phyloP scores from a whole-genome alignment of 2,888 invertebrate species.

The Ophion obscuratus region DNA sequence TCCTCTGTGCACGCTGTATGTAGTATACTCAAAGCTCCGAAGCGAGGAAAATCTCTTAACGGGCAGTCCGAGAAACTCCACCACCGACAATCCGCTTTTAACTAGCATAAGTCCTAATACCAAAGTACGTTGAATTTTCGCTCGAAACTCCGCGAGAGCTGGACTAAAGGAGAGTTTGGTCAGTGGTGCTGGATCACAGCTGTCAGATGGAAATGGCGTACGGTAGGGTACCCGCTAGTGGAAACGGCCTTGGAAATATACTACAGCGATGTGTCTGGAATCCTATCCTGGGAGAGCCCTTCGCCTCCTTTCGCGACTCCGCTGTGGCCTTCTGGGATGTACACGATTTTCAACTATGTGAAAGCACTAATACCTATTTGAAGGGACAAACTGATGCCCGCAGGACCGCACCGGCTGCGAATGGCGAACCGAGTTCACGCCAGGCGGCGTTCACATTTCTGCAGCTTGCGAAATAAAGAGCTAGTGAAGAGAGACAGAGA shows the following conservation, averaged over 20 bases:
- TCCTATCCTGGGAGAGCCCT: neutral
- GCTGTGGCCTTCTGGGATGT: slow-evolving; percentile 11
- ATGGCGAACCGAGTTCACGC: slow-evolving; percentile 53
- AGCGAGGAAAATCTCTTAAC: slow-evolving; percentile 53
- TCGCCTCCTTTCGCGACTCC: slow-evolving; percentile 5
- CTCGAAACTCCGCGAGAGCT: slow-evolving; percentile 55
- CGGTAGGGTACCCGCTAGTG: slow-evolving; percentile 7
- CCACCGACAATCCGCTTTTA: slow-evolving; percentile 63
- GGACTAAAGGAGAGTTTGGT: slow-evolving; percentile 67
- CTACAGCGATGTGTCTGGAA: slow-evolving; percentile 44
- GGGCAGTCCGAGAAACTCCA: slow-evolving; percentile 41
- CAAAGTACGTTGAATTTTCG: slow-evolving; percentile 56
- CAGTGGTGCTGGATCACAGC: slow-evolving; percentile 57
- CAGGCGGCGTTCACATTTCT: slow-evolving; percentile 35
- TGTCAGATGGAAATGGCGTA: slow-evolving; percentile 58
- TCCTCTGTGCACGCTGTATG: neutral
- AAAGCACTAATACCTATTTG: slow-evolving; percentile 60
- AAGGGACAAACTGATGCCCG: slow-evolving; percentile 51
- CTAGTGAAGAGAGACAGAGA: neutral
- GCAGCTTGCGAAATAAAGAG: neutral
- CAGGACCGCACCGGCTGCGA: slow-evolving; percentile 51
- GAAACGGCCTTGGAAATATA: slow-evolving; percentile 13
- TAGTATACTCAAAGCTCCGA: neutral
- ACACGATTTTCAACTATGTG: slow-evolving; percentile 28
- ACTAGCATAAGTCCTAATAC: slow-evolving; percentile 65